Conservation (phyloP, 2,113 vertebrate species). For the Callorhinus ursinus region DNA sequence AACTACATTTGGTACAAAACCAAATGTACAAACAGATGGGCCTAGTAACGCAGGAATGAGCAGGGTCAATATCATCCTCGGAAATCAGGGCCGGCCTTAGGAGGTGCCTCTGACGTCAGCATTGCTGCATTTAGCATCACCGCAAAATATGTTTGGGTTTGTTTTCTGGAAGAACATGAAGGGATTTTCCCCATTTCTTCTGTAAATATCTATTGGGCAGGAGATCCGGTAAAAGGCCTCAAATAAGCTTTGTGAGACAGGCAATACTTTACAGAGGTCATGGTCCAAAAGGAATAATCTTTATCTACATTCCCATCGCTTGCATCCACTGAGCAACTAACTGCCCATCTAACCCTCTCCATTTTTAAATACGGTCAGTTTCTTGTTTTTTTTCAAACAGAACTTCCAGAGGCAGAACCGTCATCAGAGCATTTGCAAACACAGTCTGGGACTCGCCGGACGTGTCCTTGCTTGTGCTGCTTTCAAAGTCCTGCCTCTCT, state of each 20-base stretch:
- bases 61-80: neutral
- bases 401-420: neutral
- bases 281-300: neutral
- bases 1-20: conserved; percentile 62
- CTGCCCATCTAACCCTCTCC: neutral
- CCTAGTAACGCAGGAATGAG: neutral
- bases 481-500: neutral
- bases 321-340: neutral
- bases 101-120: conserved; percentile 55
- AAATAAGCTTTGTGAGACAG: conserved; percentile 4
- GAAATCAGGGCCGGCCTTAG: neutral
- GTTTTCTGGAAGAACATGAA: conserved; percentile 58
- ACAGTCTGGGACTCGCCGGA: neutral
- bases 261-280: conserved; percentile 39
- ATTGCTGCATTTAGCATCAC: conserved; percentile 47
- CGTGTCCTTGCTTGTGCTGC: neutral
- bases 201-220: conserved; percentile 55
- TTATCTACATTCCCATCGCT: neutral
- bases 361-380: neutral
- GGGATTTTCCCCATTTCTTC: conserved; percentile 65
- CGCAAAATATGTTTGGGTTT: conserved; percentile 49
- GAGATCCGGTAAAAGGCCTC: conserved; percentile 26
- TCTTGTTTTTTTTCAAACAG: neutral
- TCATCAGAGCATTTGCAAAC: neutral
- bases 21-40: conserved; percentile 74